Evolutionary conservation across 2,797 vertebrate genomes (phyloP), one percentile per base, ranked within the genome.

Genomic region (Lemur catta): DNA sequence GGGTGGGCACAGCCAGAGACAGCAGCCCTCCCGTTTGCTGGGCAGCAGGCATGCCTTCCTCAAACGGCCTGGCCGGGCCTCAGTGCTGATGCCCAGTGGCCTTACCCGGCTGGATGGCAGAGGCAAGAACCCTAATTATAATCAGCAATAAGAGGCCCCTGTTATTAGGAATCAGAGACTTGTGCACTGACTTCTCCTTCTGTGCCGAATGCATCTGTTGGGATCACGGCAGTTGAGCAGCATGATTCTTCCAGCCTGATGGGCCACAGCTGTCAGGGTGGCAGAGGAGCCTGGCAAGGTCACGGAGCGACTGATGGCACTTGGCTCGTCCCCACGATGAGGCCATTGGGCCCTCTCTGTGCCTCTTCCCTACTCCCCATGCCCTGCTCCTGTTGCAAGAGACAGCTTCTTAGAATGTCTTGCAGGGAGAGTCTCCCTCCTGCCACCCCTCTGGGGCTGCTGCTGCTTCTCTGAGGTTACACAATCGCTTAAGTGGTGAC

Each of bases 331-430:
- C 46, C 2, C 1, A 30, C 6, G 35, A 0, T 5, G 20, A 93
- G 38, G 2, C 57, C 0, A 0, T 14, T 5, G 6, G 57, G 57
- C 85, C 69, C 55, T 15, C 18, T 72, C 10, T 26, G 50, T 4
- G 0, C 4, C 24, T 86, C 41, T 67, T 46, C 50, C 72, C 67
- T 18, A 22, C 0, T 24, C 43, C 52, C 35, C 12, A 2, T 0
- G 15, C 43, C 50, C 6, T 3, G 67, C 46, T 65, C 35, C 10
- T 9, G 18, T 59, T 12, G 6, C 3, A 17, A 43, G 46, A 2
- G 1, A 59, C 0, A 22, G 80, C 35, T 24, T 50, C 69, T 35
- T 2, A 0, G 33, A 38, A 5, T 8, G 65, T 41, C 30, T 14
- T 12, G 4, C 41, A 46, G 79, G 33, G 41, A 30, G 43, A 43